Conservation (phyloP, 2,113 vertebrate genomes). For the Vanacampus margaritifer region DNA sequence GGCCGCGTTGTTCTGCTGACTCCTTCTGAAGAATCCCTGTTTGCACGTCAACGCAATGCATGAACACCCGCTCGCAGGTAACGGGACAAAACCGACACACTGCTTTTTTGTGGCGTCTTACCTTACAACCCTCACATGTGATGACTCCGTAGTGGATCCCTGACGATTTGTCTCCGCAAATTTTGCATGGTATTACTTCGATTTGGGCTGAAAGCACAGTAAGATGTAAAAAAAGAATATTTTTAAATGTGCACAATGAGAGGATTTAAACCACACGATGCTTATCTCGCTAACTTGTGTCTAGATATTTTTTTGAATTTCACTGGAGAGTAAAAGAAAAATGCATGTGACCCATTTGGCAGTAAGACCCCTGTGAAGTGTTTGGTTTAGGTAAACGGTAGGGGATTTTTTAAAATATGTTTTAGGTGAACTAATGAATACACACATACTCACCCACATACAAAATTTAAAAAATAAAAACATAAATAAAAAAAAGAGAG, state of each 20-base stretch:
- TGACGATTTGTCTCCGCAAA: conserved; percentile 99
- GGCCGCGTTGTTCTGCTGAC: conserved; percentile 98
- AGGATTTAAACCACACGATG: not conserved
- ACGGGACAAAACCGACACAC: not conserved
- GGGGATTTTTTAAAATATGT: too few species aligned
- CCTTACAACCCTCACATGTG: conserved; percentile 99
- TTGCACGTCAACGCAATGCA: conserved; percentile 17
- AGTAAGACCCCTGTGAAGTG: conserved; percentile 10
- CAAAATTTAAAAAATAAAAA: too few species aligned
- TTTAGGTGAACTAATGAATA: too few species aligned
- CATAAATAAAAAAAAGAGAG: too few species aligned
- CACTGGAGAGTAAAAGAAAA: conserved; percentile 32
- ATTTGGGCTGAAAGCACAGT: conserved; percentile 89
- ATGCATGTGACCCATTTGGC: conserved; percentile 10
- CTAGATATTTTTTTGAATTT: conserved; percentile 2
- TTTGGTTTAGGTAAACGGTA: too few species aligned
- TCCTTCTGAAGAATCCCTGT: conserved; percentile 97
- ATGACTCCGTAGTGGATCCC: conserved; percentile 99
- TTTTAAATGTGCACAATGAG: conserved; percentile 9
- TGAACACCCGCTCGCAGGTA: conserved; percentile 6
- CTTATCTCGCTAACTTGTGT: conserved; percentile 13
- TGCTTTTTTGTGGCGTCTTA: conserved; percentile 54
- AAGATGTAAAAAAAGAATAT: conserved; percentile 19
- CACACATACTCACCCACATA: too few species aligned
- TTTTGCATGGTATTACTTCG: conserved; percentile 99